A percentile compares a stretch with the other conserved stretches of the same genome.
These are phyloP conservation scores for Eumacrocentrus americanus DNA, from an alignment of 2,888 invertebrate species.

Conservation along the genomic window DNA sequence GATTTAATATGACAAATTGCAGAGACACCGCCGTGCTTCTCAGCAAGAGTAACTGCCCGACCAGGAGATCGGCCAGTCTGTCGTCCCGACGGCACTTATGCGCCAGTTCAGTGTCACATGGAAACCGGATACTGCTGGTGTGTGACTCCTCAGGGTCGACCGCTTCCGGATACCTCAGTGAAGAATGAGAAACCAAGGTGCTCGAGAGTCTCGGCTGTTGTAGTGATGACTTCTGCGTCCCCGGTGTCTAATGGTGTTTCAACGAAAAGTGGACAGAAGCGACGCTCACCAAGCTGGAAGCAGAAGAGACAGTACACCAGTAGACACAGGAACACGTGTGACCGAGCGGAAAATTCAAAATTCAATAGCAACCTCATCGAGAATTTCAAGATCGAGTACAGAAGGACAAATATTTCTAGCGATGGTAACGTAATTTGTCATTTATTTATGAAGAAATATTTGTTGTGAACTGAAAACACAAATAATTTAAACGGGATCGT, in stretches of 20 bases:
- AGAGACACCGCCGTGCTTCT: conserved; percentile 61
- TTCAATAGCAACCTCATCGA: conserved; percentile 87
- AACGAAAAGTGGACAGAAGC: conserved; percentile 48
- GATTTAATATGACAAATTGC: conserved; percentile 27
- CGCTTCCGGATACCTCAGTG: conserved; percentile 80
- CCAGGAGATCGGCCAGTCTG: conserved; percentile 77
- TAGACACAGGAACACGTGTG: conserved; percentile 65
- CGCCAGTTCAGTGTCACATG: conserved; percentile 83
- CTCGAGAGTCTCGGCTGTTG: conserved; percentile 50
- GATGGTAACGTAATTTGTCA: conserved; percentile 44
- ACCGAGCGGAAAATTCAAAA: conserved; percentile 73
- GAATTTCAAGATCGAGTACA: conserved; percentile 82
- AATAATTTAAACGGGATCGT: too few species aligned
- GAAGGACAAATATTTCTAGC: conserved; percentile 52
- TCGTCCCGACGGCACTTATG: conserved; percentile 82
- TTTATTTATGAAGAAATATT: conserved; percentile 9
- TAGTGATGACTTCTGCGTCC: background rate
- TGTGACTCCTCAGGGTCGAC: conserved; percentile 82
- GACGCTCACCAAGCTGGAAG: conserved; percentile 49
- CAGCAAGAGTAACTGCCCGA: conserved; percentile 61
- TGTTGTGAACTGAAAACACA: too few species aligned
- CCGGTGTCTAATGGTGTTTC: conserved; percentile 29
- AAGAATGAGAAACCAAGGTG: conserved; percentile 75
- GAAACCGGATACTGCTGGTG: conserved; percentile 87
- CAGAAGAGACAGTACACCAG: conserved; percentile 50